phyloP scores from a whole-genome alignment of 2,113 vertebrate species.

The Numenius arquata region DNA sequence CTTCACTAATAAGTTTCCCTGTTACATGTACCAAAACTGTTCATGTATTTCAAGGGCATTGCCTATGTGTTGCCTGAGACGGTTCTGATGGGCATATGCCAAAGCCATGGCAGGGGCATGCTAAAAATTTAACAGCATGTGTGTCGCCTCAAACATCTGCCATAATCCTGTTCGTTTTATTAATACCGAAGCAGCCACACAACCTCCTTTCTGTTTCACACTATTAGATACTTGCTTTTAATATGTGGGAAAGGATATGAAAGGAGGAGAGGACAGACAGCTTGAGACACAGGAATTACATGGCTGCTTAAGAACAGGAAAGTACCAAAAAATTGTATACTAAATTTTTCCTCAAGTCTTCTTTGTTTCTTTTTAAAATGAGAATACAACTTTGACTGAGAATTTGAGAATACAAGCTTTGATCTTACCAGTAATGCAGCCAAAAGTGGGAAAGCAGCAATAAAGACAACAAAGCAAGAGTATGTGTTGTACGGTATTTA shows the following conservation, averaged over 20 bases:
- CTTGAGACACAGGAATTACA: neutral
- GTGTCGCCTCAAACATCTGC: neutral
- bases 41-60: neutral
- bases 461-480: neutral
- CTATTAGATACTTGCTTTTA: neutral
- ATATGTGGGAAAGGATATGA: neutral
- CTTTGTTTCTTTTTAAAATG: neutral
- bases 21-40: neutral
- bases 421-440: neutral
- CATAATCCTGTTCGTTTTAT: neutral
- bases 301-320: neutral
- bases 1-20: neutral
- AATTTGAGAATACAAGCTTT: neutral
- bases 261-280: neutral
- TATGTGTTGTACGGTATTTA: neutral
- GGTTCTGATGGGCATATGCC: neutral
- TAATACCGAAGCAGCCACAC: neutral
- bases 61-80: neutral
- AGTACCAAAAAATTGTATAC: neutral
- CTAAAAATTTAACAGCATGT: neutral
- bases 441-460: neutral
- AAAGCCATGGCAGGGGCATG: neutral
- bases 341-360: neutral
- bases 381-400: neutral
- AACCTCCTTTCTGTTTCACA: neutral